Percentiles rank a stretch among this genome's conserved stretches.
Evolutionary conservation across 2,888 invertebrate genomes (phyloP).

Genomic region (Drosophila koepferae): DNA sequence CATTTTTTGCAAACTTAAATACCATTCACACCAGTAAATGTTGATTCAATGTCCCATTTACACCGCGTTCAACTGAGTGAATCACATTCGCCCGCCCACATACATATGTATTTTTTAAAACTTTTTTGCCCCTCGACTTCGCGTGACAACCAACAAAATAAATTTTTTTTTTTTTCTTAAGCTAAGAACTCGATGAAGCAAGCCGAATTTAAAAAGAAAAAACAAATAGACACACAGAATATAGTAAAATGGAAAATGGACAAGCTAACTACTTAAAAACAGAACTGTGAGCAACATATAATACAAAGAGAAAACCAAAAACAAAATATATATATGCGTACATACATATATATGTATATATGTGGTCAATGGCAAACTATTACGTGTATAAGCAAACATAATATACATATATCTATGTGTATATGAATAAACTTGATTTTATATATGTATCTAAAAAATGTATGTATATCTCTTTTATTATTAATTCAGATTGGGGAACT

Average conservation of each 20-base stretch:
- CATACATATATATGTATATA: not conserved
- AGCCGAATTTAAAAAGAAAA: slow-evolving; percentile 65
- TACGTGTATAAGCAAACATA: slow-evolving; percentile 64
- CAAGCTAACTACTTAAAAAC: slow-evolving; percentile 29
- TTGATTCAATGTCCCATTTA: slow-evolving; percentile 7
- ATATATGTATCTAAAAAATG: slow-evolving; percentile 53
- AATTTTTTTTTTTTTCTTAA: slow-evolving; percentile 13
- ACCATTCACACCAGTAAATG: slow-evolving; percentile 11
- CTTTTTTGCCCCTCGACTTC: slow-evolving; percentile 14
- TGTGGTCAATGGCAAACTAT: slow-evolving; percentile 75
- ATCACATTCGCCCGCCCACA: not conserved
- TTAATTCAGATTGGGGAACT: slow-evolving; percentile 2
- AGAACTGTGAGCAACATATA: slow-evolving; percentile 40
- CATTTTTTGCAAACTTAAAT: slow-evolving; percentile 12
- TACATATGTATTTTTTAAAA: not conserved
- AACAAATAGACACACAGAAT: slow-evolving; percentile 3
- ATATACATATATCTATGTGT: slow-evolving; percentile 16
- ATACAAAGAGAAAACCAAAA: slow-evolving; percentile 11
- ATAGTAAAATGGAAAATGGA: not conserved
- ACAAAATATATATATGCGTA: slow-evolving; percentile 5
- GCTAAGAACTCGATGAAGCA: slow-evolving; percentile 38
- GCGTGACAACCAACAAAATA: slow-evolving; percentile 15
- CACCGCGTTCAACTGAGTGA: not conserved
- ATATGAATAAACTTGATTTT: slow-evolving; percentile 52
- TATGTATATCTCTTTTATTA: slow-evolving; percentile 16